Percentiles rank a stretch among this genome's conserved stretches.
phyloP scores from a whole-genome alignment of 2,888 invertebrate species.

The Lycia hirtaria region DNA sequence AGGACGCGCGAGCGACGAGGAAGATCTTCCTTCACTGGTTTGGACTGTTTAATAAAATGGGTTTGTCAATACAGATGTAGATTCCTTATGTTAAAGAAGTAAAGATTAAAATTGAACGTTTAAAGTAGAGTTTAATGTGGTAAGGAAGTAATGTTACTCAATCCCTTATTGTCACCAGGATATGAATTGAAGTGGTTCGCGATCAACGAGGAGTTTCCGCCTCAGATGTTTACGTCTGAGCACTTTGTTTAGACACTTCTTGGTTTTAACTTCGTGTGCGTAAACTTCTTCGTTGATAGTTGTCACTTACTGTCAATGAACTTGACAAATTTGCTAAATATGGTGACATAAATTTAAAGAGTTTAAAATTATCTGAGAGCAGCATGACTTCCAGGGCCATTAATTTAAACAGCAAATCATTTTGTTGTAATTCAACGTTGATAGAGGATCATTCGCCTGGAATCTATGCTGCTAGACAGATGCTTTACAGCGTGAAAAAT shows the following conservation, averaged over 20 bases:
- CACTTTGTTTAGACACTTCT: constrained; percentile 55
- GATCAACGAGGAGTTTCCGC: constrained; percentile 83
- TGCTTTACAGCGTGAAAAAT: constrained; percentile 47
- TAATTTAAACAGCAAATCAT: constrained; percentile 32
- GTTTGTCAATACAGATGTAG: constrained; percentile 40
- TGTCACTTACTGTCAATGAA: constrained; percentile 13
- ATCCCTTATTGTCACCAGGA: constrained; percentile 81
- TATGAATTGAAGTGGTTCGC: constrained; percentile 83
- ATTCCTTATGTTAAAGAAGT: constrained; percentile 4
- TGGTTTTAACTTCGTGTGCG: constrained; percentile 42
- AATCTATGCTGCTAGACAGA: constrained; percentile 29
- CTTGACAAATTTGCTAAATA: constrained; percentile 38
- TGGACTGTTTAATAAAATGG: constrained; percentile 41
- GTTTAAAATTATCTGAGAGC: constrained; percentile 25
- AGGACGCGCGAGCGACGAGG: constrained; percentile 42
- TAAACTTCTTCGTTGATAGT: constrained; percentile 44
- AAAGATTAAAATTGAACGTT: constrained; percentile 27
- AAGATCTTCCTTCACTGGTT: constrained; percentile 52
- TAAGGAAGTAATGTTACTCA: constrained; percentile 80
- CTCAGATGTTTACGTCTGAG: constrained; percentile 70
- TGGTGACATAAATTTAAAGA: constrained; percentile 44
- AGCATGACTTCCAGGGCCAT: constrained; percentile 37
- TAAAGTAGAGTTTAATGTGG: constrained; percentile 48
- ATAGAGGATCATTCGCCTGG: constrained; percentile 23
- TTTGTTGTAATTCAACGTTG: constrained; percentile 23